Evolutionary conservation across 2,113 vertebrate genomes (phyloP).

Genomic region (Plestiodon gilberti): DNA sequence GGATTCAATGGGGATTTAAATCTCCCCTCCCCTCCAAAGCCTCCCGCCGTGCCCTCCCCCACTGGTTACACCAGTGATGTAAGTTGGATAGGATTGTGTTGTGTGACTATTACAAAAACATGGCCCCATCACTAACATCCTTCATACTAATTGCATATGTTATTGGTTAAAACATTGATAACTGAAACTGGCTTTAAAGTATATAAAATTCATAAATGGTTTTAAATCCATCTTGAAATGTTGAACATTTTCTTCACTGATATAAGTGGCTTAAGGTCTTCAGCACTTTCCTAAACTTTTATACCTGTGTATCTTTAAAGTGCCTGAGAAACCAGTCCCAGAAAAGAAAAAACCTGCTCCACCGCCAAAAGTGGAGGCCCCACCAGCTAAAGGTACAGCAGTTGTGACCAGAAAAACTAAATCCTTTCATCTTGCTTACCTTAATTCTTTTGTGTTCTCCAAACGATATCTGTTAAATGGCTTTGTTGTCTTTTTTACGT

Average conservation of each 20-base stretch:
- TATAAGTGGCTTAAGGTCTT: slow-evolving; percentile 8
- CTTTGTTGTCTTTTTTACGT: not conserved
- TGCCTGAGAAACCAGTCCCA: slow-evolving; percentile 72
- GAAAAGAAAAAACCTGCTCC: slow-evolving; percentile 76
- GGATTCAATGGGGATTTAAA: too few species aligned
- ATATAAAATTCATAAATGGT: not conserved
- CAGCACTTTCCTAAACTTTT: slow-evolving; percentile 34
- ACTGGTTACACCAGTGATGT: too few species aligned
- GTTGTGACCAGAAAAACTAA: slow-evolving; percentile 11
- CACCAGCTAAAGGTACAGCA: slow-evolving; percentile 76
- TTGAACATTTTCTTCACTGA: slow-evolving; percentile 15
- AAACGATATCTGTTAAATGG: not conserved
- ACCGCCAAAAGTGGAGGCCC: slow-evolving; percentile 73
- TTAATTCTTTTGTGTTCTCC: slow-evolving; percentile 23
- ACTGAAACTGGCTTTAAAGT: not conserved
- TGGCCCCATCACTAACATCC: slow-evolving; percentile 1
- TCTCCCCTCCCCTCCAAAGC: too few species aligned
- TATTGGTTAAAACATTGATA: not conserved
- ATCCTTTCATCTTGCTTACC: slow-evolving; percentile 18
- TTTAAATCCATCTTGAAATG: not conserved
- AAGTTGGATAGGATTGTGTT: too few species aligned
- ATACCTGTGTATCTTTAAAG: slow-evolving; percentile 71
- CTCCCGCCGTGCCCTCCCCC: too few species aligned
- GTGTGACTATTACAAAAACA: not conserved
- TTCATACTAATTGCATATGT: slow-evolving; percentile 10